These are phyloP conservation scores for Craseonycteris thonglongyai DNA, from an alignment of 2,113 vertebrate species.

Conservation along the genomic window DNA sequence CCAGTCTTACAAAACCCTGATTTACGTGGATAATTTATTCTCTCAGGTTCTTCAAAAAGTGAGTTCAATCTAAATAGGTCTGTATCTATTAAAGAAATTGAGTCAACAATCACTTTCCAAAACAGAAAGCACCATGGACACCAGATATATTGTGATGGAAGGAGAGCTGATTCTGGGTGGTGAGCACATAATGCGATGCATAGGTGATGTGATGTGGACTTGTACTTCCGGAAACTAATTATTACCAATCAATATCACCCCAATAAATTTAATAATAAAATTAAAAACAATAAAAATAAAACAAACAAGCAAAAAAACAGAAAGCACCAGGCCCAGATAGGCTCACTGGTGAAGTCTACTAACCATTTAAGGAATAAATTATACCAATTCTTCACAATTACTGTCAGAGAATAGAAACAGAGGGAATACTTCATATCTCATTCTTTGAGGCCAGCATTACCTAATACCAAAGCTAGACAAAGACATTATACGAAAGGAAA, in stretches of 20 bases:
- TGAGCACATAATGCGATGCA: too few relatives aligned
- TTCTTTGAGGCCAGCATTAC: neutral
- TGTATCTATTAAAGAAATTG: neutral
- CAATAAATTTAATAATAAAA: too few relatives aligned
- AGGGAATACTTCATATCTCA: neutral
- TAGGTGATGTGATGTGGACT: too few relatives aligned
- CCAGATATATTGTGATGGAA: too few relatives aligned
- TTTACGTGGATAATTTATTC: neutral
- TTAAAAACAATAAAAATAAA: too few relatives aligned
- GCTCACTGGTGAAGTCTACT: neutral
- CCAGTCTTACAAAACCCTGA: neutral
- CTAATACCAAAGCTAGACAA: neutral
- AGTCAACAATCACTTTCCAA: neutral
- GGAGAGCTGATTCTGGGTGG: too few relatives aligned
- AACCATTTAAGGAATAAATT: neutral
- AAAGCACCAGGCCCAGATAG: neutral
- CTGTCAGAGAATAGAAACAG: neutral
- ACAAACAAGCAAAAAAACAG: too few relatives aligned
- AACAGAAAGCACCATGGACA: neutral
- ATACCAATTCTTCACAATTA: neutral
- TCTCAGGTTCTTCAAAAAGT: neutral
- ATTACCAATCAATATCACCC: too few relatives aligned
- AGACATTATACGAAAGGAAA: neutral
- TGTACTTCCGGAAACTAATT: too few relatives aligned
- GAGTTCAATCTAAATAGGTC: neutral